Conservation (phyloP, 1,140 invertebrate species). For the Trigoniulus corallinus region DNA sequence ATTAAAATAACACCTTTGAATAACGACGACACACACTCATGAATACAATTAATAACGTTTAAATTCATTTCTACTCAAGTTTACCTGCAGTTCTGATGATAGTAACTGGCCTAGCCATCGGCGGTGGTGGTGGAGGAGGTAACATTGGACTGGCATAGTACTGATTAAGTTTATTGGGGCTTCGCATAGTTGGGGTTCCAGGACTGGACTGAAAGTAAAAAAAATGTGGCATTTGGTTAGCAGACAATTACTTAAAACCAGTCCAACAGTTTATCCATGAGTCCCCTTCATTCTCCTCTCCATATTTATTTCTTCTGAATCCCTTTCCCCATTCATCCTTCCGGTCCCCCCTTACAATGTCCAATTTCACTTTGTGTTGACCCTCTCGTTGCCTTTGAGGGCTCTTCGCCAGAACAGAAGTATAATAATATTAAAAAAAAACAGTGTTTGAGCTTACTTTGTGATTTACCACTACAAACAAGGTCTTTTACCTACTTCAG, state of each 20-base stretch:
- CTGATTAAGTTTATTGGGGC: slow-evolving; percentile 48
- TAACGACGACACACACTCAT: neutral
- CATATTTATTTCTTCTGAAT: too few relatives aligned
- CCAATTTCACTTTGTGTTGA: too few relatives aligned
- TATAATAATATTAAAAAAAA: too few relatives aligned
- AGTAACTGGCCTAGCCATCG: slow-evolving; percentile 86
- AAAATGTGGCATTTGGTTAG: too few relatives aligned
- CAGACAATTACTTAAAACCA: too few relatives aligned
- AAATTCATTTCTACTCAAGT: slow-evolving; percentile 15
- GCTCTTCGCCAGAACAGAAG: too few relatives aligned
- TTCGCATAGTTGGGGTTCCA: slow-evolving; percentile 29
- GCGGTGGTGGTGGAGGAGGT: slow-evolving; percentile 78
- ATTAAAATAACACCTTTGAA: neutral
- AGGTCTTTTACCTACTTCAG: too few relatives aligned
- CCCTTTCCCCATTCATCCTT: too few relatives aligned
- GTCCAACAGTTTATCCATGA: neutral
- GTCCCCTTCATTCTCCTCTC: neutral
- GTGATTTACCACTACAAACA: too few relatives aligned
- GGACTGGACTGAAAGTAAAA: slow-evolving; percentile 24
- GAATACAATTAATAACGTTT: neutral
- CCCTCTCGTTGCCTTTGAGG: too few relatives aligned
- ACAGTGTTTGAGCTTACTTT: too few relatives aligned
- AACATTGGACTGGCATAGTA: slow-evolving; percentile 77
- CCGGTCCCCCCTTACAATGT: too few relatives aligned
- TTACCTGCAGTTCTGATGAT: slow-evolving; percentile 73